Evolutionary conservation across 2,888 invertebrate genomes (phyloP), one percentile per base, ranked within the genome.

Genomic region (Schrankia costaestrigalis): DNA sequence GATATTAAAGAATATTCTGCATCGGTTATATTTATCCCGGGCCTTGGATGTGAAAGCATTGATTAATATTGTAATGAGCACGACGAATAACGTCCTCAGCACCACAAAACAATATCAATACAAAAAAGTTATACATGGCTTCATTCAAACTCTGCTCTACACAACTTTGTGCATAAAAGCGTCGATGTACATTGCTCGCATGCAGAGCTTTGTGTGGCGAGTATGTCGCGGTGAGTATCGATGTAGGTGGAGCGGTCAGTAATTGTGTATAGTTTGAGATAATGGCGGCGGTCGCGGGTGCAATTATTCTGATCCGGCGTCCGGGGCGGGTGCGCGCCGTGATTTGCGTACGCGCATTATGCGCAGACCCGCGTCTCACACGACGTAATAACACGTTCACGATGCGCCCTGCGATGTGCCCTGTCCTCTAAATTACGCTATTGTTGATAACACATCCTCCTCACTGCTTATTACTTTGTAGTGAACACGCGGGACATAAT

Each of bases 1-100:
- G 58, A 68, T 63, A 73, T 69, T 73, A 71, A 70, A 64, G 46
- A 61, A 60, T 65, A 64, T 70, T 71, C 65, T 64, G 70, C 66
- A 49, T 60, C 63, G 63, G 62, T 60, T 66, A 63, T 66, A 69
- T 78, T 67, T 65, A 71, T 71, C 65, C 68, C 67, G 60, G 21
- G 57, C 53, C 63, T 37, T 50, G 56, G 53, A 76, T 74, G 71
- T 71, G 73, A 56, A 48, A 75, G 72, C 78, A 77, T 78, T 81
- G 75, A 83, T 82, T 83, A 82, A 82, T 82, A 82, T 79, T 79
- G 71, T 82, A 82, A 84, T 83, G 81, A 83, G 78, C 66, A 63
- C 69, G 62, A 71, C 60, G 69, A 50, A 66, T 64, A 65, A 56
- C 58, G 41, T 51, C 50, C 65, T 41, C 32, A 15, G 38, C 53